Percentiles rank a stretch among this genome's conserved stretches.
phyloP scores from a whole-genome alignment of 2,797 vertebrate species.

The Paguma larvata region DNA sequence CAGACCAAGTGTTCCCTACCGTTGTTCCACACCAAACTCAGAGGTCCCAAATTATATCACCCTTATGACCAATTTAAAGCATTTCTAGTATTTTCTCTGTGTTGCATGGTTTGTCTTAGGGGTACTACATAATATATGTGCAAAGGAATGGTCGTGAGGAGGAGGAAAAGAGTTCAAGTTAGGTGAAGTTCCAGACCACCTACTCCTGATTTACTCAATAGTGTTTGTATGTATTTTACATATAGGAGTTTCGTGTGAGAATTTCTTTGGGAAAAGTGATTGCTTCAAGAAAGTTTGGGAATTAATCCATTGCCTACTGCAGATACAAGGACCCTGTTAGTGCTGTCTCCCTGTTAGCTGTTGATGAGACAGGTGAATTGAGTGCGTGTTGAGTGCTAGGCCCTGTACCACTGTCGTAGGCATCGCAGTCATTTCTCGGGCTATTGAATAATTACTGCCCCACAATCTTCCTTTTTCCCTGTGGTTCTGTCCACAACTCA shows the following conservation, averaged over 20 bases:
- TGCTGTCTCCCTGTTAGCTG: not conserved
- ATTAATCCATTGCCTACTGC: not conserved
- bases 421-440: not conserved
- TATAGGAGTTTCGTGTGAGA: not conserved
- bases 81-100: constrained; percentile 9
- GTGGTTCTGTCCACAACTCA: not conserved
- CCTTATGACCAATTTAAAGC: not conserved
- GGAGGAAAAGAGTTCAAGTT: not conserved
- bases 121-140: not conserved
- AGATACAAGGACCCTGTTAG: not conserved
- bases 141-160: not conserved
- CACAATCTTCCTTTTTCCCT: not conserved
- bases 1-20: not conserved
- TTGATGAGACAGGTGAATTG: not conserved
- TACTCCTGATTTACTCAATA: not conserved
- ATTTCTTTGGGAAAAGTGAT: constrained; percentile 41
- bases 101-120: not conserved
- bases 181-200: not conserved
- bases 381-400: not conserved
- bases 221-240: not conserved
- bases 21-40: not conserved
- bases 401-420: not conserved
- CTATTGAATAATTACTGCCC: not conserved
- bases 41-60: not conserved
- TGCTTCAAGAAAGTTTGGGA: not conserved